A percentile compares a stretch with the other conserved stretches of the same genome.
Evolutionary conservation across 2,888 invertebrate genomes (phyloP).

Genomic region (Torymus texanus): DNA sequence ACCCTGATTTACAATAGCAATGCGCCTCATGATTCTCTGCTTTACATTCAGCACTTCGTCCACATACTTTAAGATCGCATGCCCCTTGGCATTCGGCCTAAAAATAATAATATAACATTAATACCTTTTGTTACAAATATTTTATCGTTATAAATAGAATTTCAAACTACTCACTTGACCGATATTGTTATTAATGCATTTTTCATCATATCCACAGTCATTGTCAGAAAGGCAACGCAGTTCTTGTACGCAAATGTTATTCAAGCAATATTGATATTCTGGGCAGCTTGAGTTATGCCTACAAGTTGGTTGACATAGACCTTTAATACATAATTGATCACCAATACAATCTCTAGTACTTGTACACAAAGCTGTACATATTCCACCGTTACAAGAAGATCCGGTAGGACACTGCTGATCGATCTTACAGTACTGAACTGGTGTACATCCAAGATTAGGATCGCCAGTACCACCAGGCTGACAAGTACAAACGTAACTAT

Average conservation of each 20-base stretch:
- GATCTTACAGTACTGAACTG: constrained; percentile 87
- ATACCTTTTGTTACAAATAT: background rate
- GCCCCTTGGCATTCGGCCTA: constrained; percentile 84
- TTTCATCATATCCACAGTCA: constrained; percentile 85
- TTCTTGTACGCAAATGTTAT: constrained; percentile 90
- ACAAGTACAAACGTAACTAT: constrained; percentile 89
- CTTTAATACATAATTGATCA: constrained; percentile 90
- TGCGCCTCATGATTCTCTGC: constrained; percentile 84
- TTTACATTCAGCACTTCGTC: constrained; percentile 88
- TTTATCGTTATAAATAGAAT: background rate
- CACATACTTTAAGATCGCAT: constrained; percentile 85
- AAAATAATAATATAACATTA: constrained; percentile 50
- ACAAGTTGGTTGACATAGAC: constrained; percentile 90
- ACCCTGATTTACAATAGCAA: constrained; percentile 88
- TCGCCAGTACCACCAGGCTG: constrained; percentile 90
- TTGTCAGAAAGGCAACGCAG: constrained; percentile 83
- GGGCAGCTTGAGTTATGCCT: constrained; percentile 88
- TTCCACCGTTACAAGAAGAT: constrained; percentile 88
- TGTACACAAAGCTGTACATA: constrained; percentile 87
- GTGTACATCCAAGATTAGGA: constrained; percentile 89
- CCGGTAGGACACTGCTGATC: constrained; percentile 90
- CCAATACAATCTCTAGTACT: constrained; percentile 89
- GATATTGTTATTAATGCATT: constrained; percentile 82
- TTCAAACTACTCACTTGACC: constrained; percentile 77
- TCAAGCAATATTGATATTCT: constrained; percentile 88